Conservation (phyloP, 1,140 invertebrate genomes). For the Cyclina sinensis region DNA sequence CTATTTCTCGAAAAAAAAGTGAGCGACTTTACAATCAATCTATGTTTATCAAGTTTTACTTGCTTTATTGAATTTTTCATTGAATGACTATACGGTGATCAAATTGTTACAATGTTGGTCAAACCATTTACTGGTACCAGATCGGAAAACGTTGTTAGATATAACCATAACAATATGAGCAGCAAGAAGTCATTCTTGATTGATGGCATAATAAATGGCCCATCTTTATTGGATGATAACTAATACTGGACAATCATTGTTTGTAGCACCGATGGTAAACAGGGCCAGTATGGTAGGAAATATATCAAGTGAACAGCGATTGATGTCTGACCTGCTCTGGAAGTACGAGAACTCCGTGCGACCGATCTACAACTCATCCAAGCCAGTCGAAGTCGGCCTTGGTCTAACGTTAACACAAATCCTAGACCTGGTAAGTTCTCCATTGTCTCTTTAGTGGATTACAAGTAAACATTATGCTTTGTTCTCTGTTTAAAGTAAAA, state of each 20-base stretch:
- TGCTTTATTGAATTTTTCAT: too few species aligned
- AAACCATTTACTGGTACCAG: too few species aligned
- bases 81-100: too few species aligned
- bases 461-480: too few species aligned
- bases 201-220: neutral
- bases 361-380: conserved; percentile 98
- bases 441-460: too few species aligned
- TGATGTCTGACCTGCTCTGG: conserved; percentile 72
- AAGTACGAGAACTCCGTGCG: conserved; percentile 98
- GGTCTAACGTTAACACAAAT: conserved; percentile 99
- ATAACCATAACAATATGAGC: too few species aligned
- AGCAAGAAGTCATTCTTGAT: neutral
- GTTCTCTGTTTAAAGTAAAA: too few species aligned
- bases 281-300: neutral
- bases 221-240: neutral
- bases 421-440: conserved; percentile 97
- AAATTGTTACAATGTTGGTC: too few species aligned
- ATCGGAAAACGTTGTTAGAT: too few species aligned
- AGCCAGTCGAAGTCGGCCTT: conserved; percentile 97
- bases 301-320: conserved; percentile 73
- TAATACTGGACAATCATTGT: neutral
- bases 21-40: too few species aligned
- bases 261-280: neutral
- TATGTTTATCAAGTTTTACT: too few species aligned
- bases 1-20: too few species aligned